Percentiles rank a stretch among this genome's conserved stretches.
phyloP scores from a whole-genome alignment of 2,888 invertebrate species.

The Diplazon laetatorius region DNA sequence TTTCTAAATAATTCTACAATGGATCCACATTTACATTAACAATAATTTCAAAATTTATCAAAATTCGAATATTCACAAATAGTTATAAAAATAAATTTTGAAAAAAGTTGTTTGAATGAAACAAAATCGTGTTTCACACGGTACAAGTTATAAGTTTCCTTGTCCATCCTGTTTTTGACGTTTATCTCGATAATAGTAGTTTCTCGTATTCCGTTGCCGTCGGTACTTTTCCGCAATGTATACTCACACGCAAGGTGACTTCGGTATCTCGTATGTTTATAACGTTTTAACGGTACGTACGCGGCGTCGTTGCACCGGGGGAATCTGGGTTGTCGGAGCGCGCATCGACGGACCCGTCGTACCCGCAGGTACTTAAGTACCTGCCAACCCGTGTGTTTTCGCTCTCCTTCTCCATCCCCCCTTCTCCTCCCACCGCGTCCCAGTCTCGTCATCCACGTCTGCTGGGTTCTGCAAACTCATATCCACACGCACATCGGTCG shows the following conservation, averaged over 20 bases:
- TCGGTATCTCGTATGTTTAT: slow-evolving; percentile 34
- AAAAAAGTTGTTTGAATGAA: too few relatives aligned
- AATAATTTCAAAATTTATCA: too few relatives aligned
- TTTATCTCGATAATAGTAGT: background rate
- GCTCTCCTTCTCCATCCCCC: background rate
- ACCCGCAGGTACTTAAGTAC: slow-evolving; percentile 21
- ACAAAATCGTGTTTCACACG: background rate
- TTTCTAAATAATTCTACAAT: too few relatives aligned
- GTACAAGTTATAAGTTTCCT: background rate
- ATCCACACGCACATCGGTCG: background rate
- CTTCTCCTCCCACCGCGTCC: too few relatives aligned
- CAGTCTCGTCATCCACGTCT: background rate
- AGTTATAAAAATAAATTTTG: too few relatives aligned
- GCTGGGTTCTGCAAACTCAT: background rate
- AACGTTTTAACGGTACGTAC: slow-evolving; percentile 76
- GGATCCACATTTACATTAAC: too few relatives aligned
- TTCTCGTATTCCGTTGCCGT: background rate
- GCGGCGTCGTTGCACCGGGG: slow-evolving; percentile 56
- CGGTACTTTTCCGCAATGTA: slow-evolving; percentile 14
- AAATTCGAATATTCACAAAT: too few relatives aligned
- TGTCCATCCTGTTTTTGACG: background rate
- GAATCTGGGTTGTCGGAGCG: slow-evolving; percentile 77
- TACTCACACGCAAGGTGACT: slow-evolving; percentile 24
- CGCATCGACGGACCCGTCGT: slow-evolving; percentile 59
- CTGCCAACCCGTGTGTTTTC: slow-evolving; percentile 22